Conservation (phyloP, 64 coral and sea anemone species). For the Porites australiensis region DNA sequence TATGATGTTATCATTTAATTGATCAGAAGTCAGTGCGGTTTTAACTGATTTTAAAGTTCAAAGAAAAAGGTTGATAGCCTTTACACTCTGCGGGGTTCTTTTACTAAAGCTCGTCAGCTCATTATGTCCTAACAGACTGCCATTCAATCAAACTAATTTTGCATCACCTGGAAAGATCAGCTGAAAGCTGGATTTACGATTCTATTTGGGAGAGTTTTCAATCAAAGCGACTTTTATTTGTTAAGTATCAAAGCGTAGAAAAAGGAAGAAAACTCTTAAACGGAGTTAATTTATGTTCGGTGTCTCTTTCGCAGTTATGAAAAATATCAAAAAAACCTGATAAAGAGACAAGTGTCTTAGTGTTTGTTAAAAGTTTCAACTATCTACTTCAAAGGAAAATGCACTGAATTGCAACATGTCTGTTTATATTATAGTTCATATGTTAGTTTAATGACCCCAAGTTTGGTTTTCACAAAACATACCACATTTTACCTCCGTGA, state of each 20-base stretch:
- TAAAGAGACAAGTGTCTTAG: too few relatives aligned
- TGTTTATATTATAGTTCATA: too few relatives aligned
- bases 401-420: too few relatives aligned
- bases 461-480: too few relatives aligned
- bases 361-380: too few relatives aligned
- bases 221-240: not conserved
- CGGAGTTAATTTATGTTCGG: not conserved
- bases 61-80: constrained; percentile 4
- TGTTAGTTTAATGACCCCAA: too few relatives aligned
- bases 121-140: not conserved
- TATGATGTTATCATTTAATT: not conserved
- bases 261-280: not conserved
- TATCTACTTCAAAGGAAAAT: too few relatives aligned
- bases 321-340: too few relatives aligned
- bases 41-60: constrained; percentile 1
- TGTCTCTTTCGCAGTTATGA: not conserved
- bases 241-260: not conserved
- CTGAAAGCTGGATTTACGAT: constrained; percentile 22
- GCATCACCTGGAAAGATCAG: constrained; percentile 6
- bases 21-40: not conserved
- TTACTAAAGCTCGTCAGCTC: not conserved
- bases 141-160: constrained; percentile 27
- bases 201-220: not conserved
- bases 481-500: too few relatives aligned
- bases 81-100: constrained; percentile 28